Percentiles rank a stretch among this genome's conserved stretches.
phyloP scores from a whole-genome alignment of 35 echinoderm and acorn worm genomes.

The Amphiura filiformis region DNA sequence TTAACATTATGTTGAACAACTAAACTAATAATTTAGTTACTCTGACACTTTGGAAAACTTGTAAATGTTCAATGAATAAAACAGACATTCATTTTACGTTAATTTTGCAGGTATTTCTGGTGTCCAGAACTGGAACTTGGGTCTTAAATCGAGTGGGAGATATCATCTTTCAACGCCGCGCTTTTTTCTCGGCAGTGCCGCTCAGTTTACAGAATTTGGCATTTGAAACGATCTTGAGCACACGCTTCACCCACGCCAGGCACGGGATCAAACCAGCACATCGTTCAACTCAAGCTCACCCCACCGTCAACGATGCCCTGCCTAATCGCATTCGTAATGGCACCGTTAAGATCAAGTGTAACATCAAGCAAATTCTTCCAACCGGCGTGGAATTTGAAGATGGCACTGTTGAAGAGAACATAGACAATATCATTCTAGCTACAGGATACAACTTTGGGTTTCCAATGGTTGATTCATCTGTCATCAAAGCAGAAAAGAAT shows the following conservation, averaged over 20 bases:
- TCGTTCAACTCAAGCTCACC: constrained; percentile 13
- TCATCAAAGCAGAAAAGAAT: too few species aligned
- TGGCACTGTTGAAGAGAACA: too few species aligned
- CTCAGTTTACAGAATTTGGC: neutral
- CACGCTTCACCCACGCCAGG: constrained; percentile 31
- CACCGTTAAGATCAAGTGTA: constrained; percentile 52
- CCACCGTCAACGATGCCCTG: constrained; percentile 70
- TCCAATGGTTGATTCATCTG: too few species aligned
- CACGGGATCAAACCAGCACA: constrained; percentile 67
- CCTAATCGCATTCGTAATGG: constrained; percentile 63
- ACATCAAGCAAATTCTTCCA: constrained; percentile 60
- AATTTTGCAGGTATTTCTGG: constrained; percentile 58
- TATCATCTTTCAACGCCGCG: constrained; percentile 12
- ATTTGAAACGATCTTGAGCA: neutral
- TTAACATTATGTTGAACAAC: too few species aligned
- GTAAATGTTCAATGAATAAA: too few species aligned
- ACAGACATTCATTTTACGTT: too few species aligned
- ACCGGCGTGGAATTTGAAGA: constrained; percentile 77
- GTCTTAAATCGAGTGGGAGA: constrained; percentile 29
- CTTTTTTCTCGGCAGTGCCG: constrained; percentile 8
- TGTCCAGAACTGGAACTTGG: constrained; percentile 56
- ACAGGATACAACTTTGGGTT: too few species aligned
- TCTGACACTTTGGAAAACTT: too few species aligned
- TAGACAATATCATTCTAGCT: too few species aligned
- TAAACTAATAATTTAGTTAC: too few species aligned